Percentiles rank a stretch among this genome's conserved stretches.
phyloP scores from a whole-genome alignment of 2,888 invertebrate species.

The Cecidostiba fungosa region DNA sequence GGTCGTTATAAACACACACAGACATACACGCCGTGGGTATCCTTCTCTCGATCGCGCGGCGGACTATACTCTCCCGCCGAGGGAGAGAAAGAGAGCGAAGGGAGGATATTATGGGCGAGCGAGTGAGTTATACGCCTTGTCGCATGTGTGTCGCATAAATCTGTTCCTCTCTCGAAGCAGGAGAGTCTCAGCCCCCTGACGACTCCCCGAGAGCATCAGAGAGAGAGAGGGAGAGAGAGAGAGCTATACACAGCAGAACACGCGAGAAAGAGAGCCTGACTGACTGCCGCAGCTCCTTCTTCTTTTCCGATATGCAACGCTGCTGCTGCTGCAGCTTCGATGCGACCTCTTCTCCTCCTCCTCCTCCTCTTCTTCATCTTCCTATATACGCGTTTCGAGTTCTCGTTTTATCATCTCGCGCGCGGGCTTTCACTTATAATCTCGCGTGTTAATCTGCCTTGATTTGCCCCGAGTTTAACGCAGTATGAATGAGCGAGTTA shows the following conservation, averaged over 20 bases:
- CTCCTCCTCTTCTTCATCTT: not conserved
- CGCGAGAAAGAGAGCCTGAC: conserved; percentile 61
- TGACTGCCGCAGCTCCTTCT: conserved; percentile 70
- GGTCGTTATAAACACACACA: conserved; percentile 1
- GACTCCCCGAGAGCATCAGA: conserved; percentile 60
- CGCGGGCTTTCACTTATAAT: conserved; percentile 30
- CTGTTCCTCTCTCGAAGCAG: conserved; percentile 74
- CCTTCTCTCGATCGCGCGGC: conserved; percentile 58
- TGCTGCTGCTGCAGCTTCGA: conserved; percentile 36
- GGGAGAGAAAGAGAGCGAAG: conserved; percentile 79
- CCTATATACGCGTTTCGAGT: conserved; percentile 35
- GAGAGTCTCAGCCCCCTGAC: conserved; percentile 72
- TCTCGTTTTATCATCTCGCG: conserved; percentile 10
- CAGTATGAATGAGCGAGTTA: conserved; percentile 2
- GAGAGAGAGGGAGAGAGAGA: not conserved
- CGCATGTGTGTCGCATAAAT: conserved; percentile 80
- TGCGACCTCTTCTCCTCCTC: not conserved
- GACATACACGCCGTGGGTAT: not conserved
- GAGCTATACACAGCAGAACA: not conserved
- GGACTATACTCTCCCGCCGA: conserved; percentile 64
- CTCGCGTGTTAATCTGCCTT: conserved; percentile 35
- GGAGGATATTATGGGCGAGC: conserved; percentile 78
- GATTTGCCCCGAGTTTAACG: conserved; percentile 36
- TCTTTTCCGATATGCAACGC: conserved; percentile 24
- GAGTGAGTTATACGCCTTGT: conserved; percentile 79